Percentiles rank a stretch among this genome's conserved stretches.
phyloP scores from a whole-genome alignment of 2,113 vertebrate genomes.

The Narcine bancroftii region DNA sequence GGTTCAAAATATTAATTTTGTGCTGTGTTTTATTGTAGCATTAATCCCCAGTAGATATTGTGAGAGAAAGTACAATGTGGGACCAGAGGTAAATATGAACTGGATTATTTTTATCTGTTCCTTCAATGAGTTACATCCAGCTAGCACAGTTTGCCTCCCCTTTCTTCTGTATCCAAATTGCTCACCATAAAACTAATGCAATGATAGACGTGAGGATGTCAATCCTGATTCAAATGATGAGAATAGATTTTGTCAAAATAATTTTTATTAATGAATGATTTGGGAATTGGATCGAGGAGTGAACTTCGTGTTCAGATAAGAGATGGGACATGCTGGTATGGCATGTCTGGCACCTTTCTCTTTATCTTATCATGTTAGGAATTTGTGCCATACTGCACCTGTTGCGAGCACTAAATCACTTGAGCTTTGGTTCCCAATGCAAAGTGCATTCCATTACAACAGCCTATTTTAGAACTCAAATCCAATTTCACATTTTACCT shows the following conservation, averaged over 20 bases:
- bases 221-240: neutral
- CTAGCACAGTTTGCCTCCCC: too few relatives aligned
- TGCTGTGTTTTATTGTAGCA: too few relatives aligned
- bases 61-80: too few relatives aligned
- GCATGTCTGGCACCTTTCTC: neutral
- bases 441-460: neutral
- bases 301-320: neutral
- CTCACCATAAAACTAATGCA: too few relatives aligned
- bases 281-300: neutral
- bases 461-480: neutral
- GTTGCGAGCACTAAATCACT: neutral
- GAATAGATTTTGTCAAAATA: neutral
- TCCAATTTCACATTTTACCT: neutral
- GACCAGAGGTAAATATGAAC: too few relatives aligned
- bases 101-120: too few relatives aligned
- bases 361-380: neutral
- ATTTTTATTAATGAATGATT: neutral
- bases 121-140: too few relatives aligned
- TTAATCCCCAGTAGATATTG: too few relatives aligned
- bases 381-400: neutral
- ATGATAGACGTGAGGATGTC: too few relatives aligned
- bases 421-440: neutral
- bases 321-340: neutral
- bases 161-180: too few relatives aligned
- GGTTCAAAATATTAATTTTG: too few relatives aligned